phyloP scores from a whole-genome alignment of 2,888 invertebrate genomes.

The Phlogophora meticulosa region DNA sequence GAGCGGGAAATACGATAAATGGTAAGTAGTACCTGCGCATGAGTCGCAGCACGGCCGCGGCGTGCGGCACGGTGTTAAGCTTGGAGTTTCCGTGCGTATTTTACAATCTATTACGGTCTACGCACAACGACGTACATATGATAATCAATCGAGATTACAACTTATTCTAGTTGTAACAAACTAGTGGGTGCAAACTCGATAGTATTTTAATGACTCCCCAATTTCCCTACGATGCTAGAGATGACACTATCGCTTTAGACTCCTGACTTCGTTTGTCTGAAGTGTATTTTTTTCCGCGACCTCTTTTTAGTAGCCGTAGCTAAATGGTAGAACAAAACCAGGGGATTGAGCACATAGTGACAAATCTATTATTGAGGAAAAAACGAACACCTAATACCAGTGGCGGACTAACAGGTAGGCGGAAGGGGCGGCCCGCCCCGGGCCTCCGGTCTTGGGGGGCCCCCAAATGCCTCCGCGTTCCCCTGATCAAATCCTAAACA shows the following conservation, averaged over 20 bases:
- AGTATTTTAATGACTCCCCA: background rate
- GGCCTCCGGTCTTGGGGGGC: too few species aligned
- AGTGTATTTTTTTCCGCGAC: too few species aligned
- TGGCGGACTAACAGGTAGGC: too few species aligned
- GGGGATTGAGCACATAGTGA: too few species aligned
- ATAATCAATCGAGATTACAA: background rate
- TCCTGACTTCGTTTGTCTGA: background rate
- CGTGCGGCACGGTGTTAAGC: background rate
- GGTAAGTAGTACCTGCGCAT: conserved; percentile 1
- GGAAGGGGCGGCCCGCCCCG: too few species aligned
- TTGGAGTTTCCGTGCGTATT: background rate
- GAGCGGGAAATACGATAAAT: conserved; percentile 5
- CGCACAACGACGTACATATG: background rate
- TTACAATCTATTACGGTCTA: background rate
- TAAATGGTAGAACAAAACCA: too few species aligned
- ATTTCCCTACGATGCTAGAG: background rate
- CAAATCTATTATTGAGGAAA: background rate
- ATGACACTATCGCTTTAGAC: background rate
- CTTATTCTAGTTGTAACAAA: background rate
- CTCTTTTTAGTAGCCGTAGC: too few species aligned
- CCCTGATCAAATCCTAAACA: too few species aligned
- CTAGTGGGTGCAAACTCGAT: background rate
- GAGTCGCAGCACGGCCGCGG: too few species aligned
- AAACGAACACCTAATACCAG: too few species aligned
- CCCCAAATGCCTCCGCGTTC: too few species aligned